phyloP scores from a whole-genome alignment of 2,888 invertebrate genomes.

The Leptodirus hochenwartii region DNA sequence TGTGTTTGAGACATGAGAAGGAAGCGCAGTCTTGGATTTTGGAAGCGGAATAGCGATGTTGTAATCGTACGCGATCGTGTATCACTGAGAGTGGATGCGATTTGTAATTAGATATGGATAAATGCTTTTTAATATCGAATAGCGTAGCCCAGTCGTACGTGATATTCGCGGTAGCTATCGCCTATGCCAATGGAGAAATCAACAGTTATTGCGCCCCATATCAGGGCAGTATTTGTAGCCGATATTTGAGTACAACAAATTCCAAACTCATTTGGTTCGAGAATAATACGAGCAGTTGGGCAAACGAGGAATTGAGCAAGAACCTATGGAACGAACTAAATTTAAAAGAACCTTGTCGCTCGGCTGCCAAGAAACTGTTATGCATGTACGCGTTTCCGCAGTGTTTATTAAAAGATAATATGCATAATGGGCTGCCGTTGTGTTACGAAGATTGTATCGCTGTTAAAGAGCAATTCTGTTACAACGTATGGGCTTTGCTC shows the following conservation, averaged over 20 bases:
- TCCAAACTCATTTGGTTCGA: slow-evolving; percentile 36
- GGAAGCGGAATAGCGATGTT: too few relatives aligned
- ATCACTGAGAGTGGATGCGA: too few relatives aligned
- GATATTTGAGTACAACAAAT: slow-evolving; percentile 30
- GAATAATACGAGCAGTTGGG: slow-evolving; percentile 47
- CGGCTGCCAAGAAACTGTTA: slow-evolving; percentile 73
- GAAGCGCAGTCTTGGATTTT: too few relatives aligned
- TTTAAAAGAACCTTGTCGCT: slow-evolving; percentile 66
- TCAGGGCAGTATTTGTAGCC: slow-evolving; percentile 46
- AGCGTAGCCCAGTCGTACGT: too few relatives aligned
- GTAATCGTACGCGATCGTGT: too few relatives aligned
- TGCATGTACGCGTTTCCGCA: slow-evolving; percentile 87
- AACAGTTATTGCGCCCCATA: slow-evolving; percentile 71
- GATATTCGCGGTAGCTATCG: too few relatives aligned
- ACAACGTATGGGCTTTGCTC: slow-evolving; percentile 81
- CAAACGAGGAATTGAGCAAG: slow-evolving; percentile 70
- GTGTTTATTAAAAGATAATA: slow-evolving; percentile 46
- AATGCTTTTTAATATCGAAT: too few relatives aligned
- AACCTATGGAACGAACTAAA: slow-evolving; percentile 76
- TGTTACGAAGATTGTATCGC: slow-evolving; percentile 92
- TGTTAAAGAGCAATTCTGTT: slow-evolving; percentile 78
- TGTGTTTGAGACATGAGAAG: too few relatives aligned
- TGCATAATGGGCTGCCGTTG: slow-evolving; percentile 54
- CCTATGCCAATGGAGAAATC: too few relatives aligned
- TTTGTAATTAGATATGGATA: too few relatives aligned